Evolutionary conservation across 2,113 vertebrate species (phyloP).

Genomic region (Colaptes auratus): DNA sequence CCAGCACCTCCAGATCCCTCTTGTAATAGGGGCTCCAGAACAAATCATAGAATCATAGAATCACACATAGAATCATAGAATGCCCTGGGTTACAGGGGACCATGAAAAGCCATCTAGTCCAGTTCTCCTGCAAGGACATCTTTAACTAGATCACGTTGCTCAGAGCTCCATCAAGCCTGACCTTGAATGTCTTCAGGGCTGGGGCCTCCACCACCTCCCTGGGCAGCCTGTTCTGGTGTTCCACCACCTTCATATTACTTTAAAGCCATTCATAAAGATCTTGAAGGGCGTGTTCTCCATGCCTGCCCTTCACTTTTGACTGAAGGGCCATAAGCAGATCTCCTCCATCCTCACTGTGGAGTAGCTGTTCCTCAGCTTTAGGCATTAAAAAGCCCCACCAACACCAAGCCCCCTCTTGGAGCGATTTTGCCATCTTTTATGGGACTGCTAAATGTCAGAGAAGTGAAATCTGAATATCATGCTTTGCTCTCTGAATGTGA

Average conservation of each 20-base stretch:
- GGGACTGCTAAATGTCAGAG: neutral
- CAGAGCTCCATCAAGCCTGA: no score
- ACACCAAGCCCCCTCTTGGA: neutral
- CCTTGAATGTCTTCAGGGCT: no score
- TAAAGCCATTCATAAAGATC: neutral
- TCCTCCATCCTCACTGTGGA: neutral
- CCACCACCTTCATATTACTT: neutral
- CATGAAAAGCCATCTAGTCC: no score
- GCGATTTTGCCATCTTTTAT: neutral
- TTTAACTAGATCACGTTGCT: no score
- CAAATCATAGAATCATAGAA: no score
- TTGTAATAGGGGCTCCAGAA: no score
- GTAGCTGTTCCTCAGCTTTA: neutral
- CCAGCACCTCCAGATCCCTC: no score
- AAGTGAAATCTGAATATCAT: neutral
- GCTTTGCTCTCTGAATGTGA: neutral
- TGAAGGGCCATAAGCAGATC: neutral
- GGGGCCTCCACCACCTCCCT: no score
- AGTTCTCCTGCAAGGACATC: no score
- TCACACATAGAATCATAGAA: neutral
- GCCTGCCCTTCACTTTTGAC: constrained; percentile 8
- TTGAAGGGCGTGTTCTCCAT: neutral
- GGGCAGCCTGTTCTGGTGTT: no score
- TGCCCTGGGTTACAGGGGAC: no score
- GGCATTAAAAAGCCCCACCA: neutral